Evolutionary conservation across 2,797 vertebrate species (phyloP).

Genomic region (Vultur gryphus): DNA sequence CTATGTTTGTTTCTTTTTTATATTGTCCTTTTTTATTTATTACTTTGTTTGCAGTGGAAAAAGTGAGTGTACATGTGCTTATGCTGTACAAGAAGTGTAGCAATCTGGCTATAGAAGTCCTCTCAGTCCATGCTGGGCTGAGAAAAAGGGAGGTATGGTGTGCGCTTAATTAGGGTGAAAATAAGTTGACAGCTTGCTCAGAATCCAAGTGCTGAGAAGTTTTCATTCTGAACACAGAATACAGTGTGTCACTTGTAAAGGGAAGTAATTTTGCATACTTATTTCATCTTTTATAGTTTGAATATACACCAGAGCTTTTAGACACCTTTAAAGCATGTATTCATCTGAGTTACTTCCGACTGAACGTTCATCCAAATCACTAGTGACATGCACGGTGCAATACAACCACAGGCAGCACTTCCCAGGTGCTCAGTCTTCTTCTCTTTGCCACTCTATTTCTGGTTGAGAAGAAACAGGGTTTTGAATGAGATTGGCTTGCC

Average conservation of each 20-base stretch:
- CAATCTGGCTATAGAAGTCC: neutral
- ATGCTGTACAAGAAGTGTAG: neutral
- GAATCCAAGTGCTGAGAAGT: neutral
- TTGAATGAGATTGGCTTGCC: neutral
- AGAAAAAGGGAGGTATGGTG: neutral
- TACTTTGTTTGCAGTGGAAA: neutral
- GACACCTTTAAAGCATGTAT: neutral
- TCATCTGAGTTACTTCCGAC: neutral
- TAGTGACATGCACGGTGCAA: accelerated
- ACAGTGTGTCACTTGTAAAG: neutral
- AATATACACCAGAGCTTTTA: neutral
- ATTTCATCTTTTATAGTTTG: neutral
- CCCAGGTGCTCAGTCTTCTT: neutral
- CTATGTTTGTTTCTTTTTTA: neutral
- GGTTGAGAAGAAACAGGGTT: neutral
- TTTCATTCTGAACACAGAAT: neutral
- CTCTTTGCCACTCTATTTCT: neutral
- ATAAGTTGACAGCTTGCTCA: neutral
- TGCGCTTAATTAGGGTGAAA: neutral
- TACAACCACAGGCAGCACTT: neutral
- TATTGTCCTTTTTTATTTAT: neutral
- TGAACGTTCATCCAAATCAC: neutral
- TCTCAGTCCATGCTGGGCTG: neutral
- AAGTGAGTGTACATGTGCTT: neutral
- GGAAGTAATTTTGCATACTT: neutral